phyloP scores from a whole-genome alignment of 2,797 vertebrate genomes.

The Manis crassicaudata region DNA sequence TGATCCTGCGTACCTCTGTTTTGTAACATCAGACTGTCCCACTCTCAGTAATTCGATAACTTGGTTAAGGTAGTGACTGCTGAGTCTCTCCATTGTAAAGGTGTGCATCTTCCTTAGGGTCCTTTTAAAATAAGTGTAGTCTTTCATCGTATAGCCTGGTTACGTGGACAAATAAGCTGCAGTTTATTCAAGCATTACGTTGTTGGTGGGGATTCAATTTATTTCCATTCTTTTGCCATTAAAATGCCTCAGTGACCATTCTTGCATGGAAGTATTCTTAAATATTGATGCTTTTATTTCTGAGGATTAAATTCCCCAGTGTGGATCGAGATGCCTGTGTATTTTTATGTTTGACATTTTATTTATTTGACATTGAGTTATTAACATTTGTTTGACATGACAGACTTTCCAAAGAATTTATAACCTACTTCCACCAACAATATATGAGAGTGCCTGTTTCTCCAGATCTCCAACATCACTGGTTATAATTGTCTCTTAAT shows the following conservation, averaged over 20 bases:
- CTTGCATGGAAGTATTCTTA: conserved; percentile 51
- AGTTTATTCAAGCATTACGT: conserved; percentile 38
- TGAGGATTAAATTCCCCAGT: neutral
- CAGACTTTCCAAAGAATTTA: conserved; percentile 14
- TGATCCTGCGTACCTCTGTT: conserved; percentile 28
- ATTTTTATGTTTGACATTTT: conserved; percentile 67
- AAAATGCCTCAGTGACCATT: conserved; percentile 50
- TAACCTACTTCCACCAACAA: conserved; percentile 7
- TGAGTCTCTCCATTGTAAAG: conserved; percentile 10
- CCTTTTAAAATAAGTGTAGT: conserved; percentile 51
- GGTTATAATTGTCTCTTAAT: conserved; percentile 28
- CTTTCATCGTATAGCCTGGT: conserved; percentile 5
- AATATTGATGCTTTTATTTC: conserved; percentile 55
- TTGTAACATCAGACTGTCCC: neutral
- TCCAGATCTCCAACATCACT: neutral
- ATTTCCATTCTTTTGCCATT: conserved; percentile 45
- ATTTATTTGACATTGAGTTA: conserved; percentile 44
- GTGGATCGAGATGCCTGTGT: conserved; percentile 10
- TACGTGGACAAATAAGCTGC: conserved; percentile 37
- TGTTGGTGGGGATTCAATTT: conserved; percentile 44
- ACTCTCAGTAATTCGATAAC: conserved; percentile 1
- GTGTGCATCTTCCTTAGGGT: neutral
- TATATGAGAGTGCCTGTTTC: neutral
- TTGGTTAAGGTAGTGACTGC: neutral
- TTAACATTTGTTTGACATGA: neutral